These are phyloP conservation scores for Amblyjoppa fuscipennis DNA, from an alignment of 2,888 invertebrate species.

Conservation along the genomic window DNA sequence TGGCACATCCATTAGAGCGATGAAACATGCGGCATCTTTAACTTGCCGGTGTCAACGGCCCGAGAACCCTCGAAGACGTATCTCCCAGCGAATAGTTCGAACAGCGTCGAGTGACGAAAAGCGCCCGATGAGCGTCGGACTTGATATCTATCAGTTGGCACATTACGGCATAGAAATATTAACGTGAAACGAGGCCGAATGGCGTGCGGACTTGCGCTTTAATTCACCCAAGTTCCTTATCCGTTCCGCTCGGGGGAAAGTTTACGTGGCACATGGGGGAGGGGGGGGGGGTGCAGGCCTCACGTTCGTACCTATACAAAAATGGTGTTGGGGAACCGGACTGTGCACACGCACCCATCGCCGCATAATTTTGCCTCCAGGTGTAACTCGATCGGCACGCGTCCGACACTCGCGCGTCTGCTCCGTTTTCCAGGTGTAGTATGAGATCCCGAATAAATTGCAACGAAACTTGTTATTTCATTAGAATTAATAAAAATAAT, in stretches of 20 bases:
- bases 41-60: constrained; percentile 13
- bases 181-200: constrained; percentile 69
- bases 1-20: constrained; percentile 3
- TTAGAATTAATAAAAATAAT: no score
- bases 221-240: constrained; percentile 80
- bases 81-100: constrained; percentile 26
- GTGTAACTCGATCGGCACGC: constrained; percentile 71
- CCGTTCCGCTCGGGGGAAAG: constrained; percentile 74
- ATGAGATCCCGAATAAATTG: constrained; percentile 1
- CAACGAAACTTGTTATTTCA: not conserved
- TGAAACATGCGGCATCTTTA: constrained; percentile 24
- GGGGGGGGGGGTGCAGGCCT: constrained; percentile 45
- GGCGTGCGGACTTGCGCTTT: constrained; percentile 78
- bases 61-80: constrained; percentile 6
- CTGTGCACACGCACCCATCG: constrained; percentile 63
- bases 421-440: constrained; percentile 62
- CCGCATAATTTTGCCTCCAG: constrained; percentile 64
- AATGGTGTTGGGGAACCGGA: not conserved
- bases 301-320: not conserved
- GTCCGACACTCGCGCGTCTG: constrained; percentile 63
- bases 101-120: not conserved
- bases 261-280: constrained; percentile 15
- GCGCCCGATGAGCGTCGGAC: not conserved
- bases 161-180: constrained; percentile 48
- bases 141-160: constrained; percentile 13